These are phyloP conservation scores for Caenorhabditis sp. DNA, from an alignment of 2,888 invertebrate genomes.

Conservation along the genomic window DNA sequence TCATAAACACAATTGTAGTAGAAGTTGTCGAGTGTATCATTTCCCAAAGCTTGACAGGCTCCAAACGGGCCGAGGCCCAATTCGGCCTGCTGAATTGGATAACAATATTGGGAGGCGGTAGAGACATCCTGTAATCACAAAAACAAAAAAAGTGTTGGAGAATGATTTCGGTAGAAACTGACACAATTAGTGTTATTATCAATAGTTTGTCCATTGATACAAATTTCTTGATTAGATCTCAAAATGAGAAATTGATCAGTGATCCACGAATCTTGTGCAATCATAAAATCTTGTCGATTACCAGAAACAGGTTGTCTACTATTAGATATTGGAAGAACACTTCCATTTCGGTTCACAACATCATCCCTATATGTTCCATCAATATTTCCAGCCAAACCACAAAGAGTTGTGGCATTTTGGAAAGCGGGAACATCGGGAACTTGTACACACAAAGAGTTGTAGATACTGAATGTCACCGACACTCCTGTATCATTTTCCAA, in stretches of 20 bases:
- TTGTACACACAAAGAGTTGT: constrained; percentile 42
- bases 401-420: constrained; percentile 48
- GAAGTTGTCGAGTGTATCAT: constrained; percentile 43
- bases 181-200: constrained; percentile 50
- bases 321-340: constrained; percentile 24
- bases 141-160: no score
- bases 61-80: constrained; percentile 54
- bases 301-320: constrained; percentile 24
- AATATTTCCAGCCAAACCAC: constrained; percentile 61
- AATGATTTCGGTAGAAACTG: constrained; percentile 13
- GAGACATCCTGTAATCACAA: constrained; percentile 39
- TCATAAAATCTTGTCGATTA: constrained; percentile 26
- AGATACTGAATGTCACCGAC: constrained; percentile 40
- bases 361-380: constrained; percentile 57
- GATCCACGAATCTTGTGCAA: constrained; percentile 48
- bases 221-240: constrained; percentile 34
- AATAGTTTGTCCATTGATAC: constrained; percentile 44
- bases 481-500: constrained; percentile 44
- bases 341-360: constrained; percentile 40
- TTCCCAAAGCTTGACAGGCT: constrained; percentile 45
- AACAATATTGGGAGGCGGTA: constrained; percentile 25
- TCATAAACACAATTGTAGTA: constrained; percentile 61
- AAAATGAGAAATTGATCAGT: constrained; percentile 48
- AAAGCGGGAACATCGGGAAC: constrained; percentile 53
- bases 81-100: constrained; percentile 46